phyloP scores from a whole-genome alignment of 2,113 vertebrate genomes.

The Lophius piscatorius region DNA sequence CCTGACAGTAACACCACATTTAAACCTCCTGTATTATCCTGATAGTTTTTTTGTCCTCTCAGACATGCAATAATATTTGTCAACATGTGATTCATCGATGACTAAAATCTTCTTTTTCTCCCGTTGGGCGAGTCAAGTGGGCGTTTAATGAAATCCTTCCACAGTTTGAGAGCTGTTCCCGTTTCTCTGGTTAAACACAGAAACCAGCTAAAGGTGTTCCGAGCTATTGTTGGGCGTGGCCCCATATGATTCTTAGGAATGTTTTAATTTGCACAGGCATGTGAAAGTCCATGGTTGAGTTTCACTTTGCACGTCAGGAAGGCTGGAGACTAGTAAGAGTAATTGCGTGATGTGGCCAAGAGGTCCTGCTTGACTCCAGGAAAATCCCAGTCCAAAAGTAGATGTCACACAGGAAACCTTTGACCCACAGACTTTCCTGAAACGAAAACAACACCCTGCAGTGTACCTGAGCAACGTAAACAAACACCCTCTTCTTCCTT shows the following conservation, averaged over 20 bases:
- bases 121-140: neutral
- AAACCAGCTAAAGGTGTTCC: conserved; percentile 26
- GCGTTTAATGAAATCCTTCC: neutral
- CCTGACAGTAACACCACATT: conserved; percentile 18
- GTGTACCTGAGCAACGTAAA: conserved; percentile 35
- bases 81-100: conserved; percentile 16
- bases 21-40: neutral
- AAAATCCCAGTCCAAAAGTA: conserved; percentile 13
- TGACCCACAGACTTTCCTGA: neutral
- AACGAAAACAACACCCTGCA: conserved; percentile 16
- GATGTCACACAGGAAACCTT: conserved; percentile 43
- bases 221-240: conserved; percentile 19
- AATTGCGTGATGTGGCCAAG: neutral
- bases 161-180: too few relatives aligned
- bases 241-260: conserved; percentile 1
- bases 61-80: neutral
- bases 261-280: conserved; percentile 21
- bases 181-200: neutral
- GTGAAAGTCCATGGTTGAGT: neutral
- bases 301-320: neutral
- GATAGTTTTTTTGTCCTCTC: too few relatives aligned
- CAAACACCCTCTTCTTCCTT: too few relatives aligned
- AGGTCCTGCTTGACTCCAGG: neutral
- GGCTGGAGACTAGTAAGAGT: conserved; percentile 8
- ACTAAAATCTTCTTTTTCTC: neutral